Evolutionary conservation across 2,113 vertebrate genomes (phyloP).

Genomic region (Antechinus flavipes): DNA sequence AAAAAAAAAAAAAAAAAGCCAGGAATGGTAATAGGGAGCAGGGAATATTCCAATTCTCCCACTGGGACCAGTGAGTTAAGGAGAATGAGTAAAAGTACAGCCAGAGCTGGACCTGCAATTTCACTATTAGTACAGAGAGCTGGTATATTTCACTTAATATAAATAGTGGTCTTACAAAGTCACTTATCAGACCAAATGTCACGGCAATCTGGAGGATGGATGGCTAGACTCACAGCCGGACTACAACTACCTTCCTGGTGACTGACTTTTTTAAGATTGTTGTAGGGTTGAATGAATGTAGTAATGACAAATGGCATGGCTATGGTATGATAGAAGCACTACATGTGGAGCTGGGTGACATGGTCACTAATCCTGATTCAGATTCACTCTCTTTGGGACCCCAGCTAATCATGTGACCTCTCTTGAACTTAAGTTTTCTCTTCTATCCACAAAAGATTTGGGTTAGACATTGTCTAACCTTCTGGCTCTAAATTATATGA

Average conservation of each 20-base stretch:
- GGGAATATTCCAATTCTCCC: neutral
- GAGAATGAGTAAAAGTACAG: neutral
- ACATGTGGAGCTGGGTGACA: no score
- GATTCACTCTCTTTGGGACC: no score
- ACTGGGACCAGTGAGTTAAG: neutral
- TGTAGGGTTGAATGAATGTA: neutral
- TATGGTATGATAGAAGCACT: no score
- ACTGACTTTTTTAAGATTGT: neutral
- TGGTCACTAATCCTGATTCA: no score
- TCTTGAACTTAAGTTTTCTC: no score
- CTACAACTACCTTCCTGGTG: neutral
- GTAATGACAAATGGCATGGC: neutral
- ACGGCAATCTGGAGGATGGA: neutral
- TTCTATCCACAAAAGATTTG: no score
- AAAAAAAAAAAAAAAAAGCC: neutral
- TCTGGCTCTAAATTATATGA: neutral
- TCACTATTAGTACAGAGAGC: neutral
- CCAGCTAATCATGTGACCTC: no score
- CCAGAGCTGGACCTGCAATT: neutral
- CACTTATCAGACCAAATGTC: neutral
- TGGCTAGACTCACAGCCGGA: neutral
- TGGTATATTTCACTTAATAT: neutral
- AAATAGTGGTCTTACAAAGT: neutral
- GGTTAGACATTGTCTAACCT: neutral
- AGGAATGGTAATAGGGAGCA: neutral